phyloP scores from a whole-genome alignment of 1,140 invertebrate species.

The Amyelois transitella region DNA sequence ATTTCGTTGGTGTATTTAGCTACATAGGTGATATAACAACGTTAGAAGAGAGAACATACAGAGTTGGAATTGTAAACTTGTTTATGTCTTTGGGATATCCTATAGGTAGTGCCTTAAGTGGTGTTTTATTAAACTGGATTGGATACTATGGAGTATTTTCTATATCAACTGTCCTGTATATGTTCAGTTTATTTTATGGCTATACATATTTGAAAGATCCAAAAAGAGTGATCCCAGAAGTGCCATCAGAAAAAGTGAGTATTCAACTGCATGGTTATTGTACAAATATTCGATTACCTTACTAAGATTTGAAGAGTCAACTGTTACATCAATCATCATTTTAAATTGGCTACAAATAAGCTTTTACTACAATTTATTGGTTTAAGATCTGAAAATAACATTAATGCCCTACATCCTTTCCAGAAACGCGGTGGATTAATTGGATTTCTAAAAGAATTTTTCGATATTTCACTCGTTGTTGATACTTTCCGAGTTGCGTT shows the following conservation, averaged over 20 bases:
- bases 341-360: no score
- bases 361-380: no score
- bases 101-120: conserved; percentile 84
- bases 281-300: no score
- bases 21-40: conserved; percentile 92
- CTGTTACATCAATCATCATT: conserved; percentile 8
- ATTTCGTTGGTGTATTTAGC: conserved; percentile 92
- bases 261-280: background rate
- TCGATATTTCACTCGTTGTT: conserved; percentile 80
- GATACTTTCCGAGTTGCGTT: conserved; percentile 85
- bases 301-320: no score
- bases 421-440: conserved; percentile 24
- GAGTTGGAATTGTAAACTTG: conserved; percentile 89
- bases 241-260: conserved; percentile 29
- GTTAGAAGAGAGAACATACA: conserved; percentile 83
- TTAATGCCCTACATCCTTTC: conserved; percentile 8
- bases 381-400: no score
- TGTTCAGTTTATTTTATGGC: conserved; percentile 83
- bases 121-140: conserved; percentile 79
- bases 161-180: conserved; percentile 81
- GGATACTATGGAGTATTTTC: conserved; percentile 88
- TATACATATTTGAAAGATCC: conserved; percentile 77
- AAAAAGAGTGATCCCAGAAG: conserved; percentile 37
- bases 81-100: conserved; percentile 87
- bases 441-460: conserved; percentile 78